phyloP scores from a whole-genome alignment of 2,888 invertebrate species.

The Antheraea assamensis region DNA sequence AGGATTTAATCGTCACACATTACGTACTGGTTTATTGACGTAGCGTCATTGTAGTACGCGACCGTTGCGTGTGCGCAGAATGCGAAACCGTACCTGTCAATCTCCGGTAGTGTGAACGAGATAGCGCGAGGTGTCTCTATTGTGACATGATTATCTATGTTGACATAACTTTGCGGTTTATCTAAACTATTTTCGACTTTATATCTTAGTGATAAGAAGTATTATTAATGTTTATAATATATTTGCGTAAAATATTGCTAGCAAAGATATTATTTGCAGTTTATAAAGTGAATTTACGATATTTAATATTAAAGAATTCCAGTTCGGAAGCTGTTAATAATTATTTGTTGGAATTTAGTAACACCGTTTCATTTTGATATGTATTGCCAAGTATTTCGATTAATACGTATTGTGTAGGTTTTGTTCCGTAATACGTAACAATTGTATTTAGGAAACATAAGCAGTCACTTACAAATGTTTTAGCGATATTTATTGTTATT shows the following conservation, averaged over 20 bases:
- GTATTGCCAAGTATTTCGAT: neutral
- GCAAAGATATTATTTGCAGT: neutral
- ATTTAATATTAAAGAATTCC: neutral
- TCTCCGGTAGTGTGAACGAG: constrained; percentile 8
- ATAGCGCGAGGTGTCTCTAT: constrained; percentile 1
- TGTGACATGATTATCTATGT: neutral
- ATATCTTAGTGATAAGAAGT: neutral
- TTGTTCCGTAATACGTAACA: neutral
- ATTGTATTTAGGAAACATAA: too few relatives aligned
- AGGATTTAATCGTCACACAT: constrained; percentile 7
- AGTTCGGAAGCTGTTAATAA: neutral
- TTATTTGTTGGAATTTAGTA: constrained; percentile 5
- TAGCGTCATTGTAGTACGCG: constrained; percentile 10
- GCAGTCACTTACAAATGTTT: too few relatives aligned
- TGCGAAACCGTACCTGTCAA: neutral
- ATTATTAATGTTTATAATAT: neutral
- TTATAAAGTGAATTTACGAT: constrained; percentile 5
- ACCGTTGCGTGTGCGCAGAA: constrained; percentile 10
- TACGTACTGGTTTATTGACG: constrained; percentile 1
- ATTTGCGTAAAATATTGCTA: neutral
- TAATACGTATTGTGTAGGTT: neutral
- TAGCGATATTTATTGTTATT: too few relatives aligned
- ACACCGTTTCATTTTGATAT: neutral
- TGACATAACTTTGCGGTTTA: neutral
- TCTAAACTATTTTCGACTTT: neutral